Conservation (phyloP, 2,113 vertebrate species). For the Plestiodon gilberti region DNA sequence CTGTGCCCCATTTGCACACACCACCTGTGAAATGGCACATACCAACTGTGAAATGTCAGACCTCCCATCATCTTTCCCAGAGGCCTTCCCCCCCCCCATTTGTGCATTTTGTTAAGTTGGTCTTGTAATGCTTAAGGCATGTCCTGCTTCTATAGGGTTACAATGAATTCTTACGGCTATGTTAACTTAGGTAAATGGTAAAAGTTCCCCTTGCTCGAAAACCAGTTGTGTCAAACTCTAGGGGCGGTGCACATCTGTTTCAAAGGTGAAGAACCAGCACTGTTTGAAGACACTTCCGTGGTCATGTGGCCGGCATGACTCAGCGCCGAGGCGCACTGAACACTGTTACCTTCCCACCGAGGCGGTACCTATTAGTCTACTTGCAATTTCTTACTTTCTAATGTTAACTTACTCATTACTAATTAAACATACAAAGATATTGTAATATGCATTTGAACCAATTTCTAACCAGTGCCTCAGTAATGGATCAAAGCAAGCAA, state of each 20-base stretch:
- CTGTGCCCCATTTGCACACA: neutral
- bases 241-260: too few species aligned
- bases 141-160: neutral
- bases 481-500: neutral
- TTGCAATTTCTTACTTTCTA: too few species aligned
- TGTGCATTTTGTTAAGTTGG: neutral
- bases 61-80: neutral
- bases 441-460: neutral
- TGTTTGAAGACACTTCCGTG: too few species aligned
- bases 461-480: neutral
- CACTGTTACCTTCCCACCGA: too few species aligned
- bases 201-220: too few species aligned
- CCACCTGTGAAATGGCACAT: neutral
- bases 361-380: too few species aligned
- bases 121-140: too few species aligned
- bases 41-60: neutral
- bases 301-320: too few species aligned
- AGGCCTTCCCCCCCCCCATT: neutral
- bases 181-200: too few species aligned
- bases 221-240: too few species aligned
- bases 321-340: too few species aligned
- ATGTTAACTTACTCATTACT: neutral
- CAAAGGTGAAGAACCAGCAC: too few species aligned
- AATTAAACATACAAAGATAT: neutral
- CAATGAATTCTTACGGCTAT: neutral